Percentiles rank a stretch among this genome's conserved stretches.
phyloP scores from a whole-genome alignment of 2,797 vertebrate species.

The Sciaenops ocellatus region DNA sequence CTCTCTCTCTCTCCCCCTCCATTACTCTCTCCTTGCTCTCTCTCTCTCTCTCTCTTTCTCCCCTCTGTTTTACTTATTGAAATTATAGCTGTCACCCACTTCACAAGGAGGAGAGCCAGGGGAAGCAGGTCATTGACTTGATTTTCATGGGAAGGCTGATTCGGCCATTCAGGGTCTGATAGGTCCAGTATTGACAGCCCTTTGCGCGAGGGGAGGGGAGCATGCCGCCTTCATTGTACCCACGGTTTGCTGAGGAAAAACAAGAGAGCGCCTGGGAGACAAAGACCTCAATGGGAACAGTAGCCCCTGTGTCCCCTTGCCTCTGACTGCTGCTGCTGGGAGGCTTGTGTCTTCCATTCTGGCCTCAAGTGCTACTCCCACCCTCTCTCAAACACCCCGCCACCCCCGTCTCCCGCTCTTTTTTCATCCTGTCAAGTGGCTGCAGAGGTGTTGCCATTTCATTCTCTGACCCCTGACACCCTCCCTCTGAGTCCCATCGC shows the following conservation, averaged over 20 bases:
- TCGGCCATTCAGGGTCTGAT: constrained; percentile 87
- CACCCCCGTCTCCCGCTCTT: constrained; percentile 72
- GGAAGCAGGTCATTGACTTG: constrained; percentile 93
- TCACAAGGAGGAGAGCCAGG: constrained; percentile 85
- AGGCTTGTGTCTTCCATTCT: constrained; percentile 85
- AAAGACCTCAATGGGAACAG: constrained; percentile 93
- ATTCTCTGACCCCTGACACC: constrained; percentile 69
- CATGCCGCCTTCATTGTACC: constrained; percentile 83
- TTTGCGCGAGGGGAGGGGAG: constrained; percentile 83
- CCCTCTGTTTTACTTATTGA: constrained; percentile 83
- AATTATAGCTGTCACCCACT: constrained; percentile 88
- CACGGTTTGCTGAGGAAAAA: constrained; percentile 90
- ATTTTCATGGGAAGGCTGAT: constrained; percentile 98
- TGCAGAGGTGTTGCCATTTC: constrained; percentile 82
- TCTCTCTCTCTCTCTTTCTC: constrained; percentile 28
- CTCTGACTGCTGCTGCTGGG: constrained; percentile 83
- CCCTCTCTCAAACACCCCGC: constrained; percentile 75
- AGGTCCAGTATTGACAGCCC: constrained; percentile 89
- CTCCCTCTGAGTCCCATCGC: constrained; percentile 50
- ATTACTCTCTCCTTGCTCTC: constrained; percentile 32
- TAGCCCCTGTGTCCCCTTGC: constrained; percentile 89
- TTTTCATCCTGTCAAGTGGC: constrained; percentile 82
- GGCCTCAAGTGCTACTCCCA: constrained; percentile 86
- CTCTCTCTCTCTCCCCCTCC: constrained; percentile 51
- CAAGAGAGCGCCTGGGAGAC: constrained; percentile 89